Base-by-base conservation (phyloP, 2,888 invertebrate species). In the Zootermopsis nevadensis region DNA sequence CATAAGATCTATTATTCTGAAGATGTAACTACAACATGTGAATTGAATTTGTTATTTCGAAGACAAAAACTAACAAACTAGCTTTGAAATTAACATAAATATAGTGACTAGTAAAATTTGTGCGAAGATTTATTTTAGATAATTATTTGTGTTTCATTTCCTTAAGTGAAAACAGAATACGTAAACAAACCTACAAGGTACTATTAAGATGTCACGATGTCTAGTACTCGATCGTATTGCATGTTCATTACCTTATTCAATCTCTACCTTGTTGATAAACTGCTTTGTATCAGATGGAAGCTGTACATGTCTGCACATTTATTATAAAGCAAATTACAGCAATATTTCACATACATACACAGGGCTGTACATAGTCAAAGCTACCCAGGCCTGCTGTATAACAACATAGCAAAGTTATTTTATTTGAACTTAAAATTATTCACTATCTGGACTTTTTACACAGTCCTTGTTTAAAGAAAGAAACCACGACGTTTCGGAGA, bases 81-180 rank as follows among this genome's bases (percentile, higher is more conserved):
- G 60, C 22, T 15, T 55, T 55, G 12, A 27, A 60, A 27, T 60
- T 60, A 60, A n/a, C 60, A 48, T 48, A 48, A 48, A 60, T 27
- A n/a, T 60, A 6, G n/a, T 27, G 60, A 60, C 60, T 60, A 7
- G 60, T 60, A 2, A 60, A n/a, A n/a, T n/a, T 6, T 27, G 60
- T 4, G 8, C n/a, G 27, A 60, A 60, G 60, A 60, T 60, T 60
- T 27, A 60, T 60, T 60, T 27, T n/a, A 3, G n/a, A 27, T 60
- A 60, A 60, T 60, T 60, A 60, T 60, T 60, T 60, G 60, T 60
- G 27, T 33, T 69, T 6, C 33, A n/a, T 69, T 69, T 30, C 69
- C 15, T 33, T 31, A 69, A 69, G 69, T 33, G 33, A 15, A 69
- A 31, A 33, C 69, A 69, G 10, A 7, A 27, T 33, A 22, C 69